phyloP scores from a whole-genome alignment of 2,113 vertebrate species.

The Mixornis gularis region DNA sequence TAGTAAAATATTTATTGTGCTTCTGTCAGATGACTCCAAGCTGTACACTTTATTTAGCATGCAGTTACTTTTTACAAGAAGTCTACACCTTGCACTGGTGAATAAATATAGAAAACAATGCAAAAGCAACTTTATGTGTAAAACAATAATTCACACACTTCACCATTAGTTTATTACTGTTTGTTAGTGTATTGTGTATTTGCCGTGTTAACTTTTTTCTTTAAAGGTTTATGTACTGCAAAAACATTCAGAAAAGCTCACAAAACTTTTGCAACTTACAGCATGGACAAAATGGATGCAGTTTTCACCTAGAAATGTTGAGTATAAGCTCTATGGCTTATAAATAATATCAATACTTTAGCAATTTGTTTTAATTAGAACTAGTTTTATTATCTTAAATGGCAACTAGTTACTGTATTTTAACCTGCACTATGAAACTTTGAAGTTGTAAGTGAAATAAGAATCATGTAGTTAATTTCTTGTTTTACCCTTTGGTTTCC shows the following conservation, averaged over 20 bases:
- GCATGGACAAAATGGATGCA: slow-evolving; percentile 76
- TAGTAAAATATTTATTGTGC: neutral
- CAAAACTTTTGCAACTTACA: slow-evolving; percentile 74
- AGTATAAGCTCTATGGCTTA: slow-evolving; percentile 73
- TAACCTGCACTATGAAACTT: slow-evolving; percentile 55
- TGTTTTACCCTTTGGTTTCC: slow-evolving; percentile 83
- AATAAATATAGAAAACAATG: slow-evolving; percentile 35
- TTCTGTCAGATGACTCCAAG: slow-evolving; percentile 4
- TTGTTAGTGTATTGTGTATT: slow-evolving; percentile 60
- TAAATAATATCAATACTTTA: slow-evolving; percentile 61
- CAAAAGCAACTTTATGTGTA: neutral
- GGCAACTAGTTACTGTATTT: slow-evolving; percentile 58
- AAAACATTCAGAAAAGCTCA: slow-evolving; percentile 65
- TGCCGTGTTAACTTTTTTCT: slow-evolving; percentile 69
- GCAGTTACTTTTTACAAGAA: neutral
- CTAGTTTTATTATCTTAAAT: slow-evolving; percentile 54
- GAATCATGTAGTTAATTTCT: slow-evolving; percentile 43
- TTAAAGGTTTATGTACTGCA: slow-evolving; percentile 65
- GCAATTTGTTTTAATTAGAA: slow-evolving; percentile 56
- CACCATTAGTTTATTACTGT: slow-evolving; percentile 22
- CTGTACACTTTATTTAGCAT: neutral
- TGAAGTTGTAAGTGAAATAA: slow-evolving; percentile 53
- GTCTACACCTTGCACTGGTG: neutral
- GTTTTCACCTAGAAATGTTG: slow-evolving; percentile 73
- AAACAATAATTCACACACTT: neutral